Percentiles rank a stretch among this genome's conserved stretches.
phyloP scores from a whole-genome alignment of 2,113 vertebrate genomes.

The Eleginops maclovinus region DNA sequence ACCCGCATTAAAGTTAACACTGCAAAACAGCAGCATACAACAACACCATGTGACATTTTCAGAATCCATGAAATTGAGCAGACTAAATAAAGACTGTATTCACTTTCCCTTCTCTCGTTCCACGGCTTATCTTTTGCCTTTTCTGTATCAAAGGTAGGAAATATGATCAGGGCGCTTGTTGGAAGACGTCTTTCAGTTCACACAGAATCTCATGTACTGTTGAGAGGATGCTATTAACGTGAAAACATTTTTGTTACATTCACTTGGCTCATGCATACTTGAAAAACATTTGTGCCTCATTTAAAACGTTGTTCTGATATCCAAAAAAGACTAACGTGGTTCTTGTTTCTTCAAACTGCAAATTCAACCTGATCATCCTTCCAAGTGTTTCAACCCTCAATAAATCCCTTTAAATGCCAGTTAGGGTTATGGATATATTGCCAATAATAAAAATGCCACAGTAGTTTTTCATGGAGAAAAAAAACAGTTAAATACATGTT shows the following conservation, averaged over 20 bases:
- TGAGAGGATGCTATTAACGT: neutral
- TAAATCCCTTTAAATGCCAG: too few species aligned
- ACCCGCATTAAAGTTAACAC: slow-evolving; percentile 39
- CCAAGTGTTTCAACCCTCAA: too few species aligned
- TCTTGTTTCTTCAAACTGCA: too few species aligned
- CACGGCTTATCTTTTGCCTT: slow-evolving; percentile 41
- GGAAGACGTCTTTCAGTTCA: slow-evolving; percentile 17
- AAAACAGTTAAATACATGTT: too few species aligned
- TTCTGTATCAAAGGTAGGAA: slow-evolving; percentile 39
- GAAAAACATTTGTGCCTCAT: neutral
- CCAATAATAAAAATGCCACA: too few species aligned
- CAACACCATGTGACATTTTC: slow-evolving; percentile 47
- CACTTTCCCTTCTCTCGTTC: slow-evolving; percentile 41
- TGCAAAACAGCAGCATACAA: slow-evolving; percentile 27
- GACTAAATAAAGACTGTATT: slow-evolving; percentile 53
- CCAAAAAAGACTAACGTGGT: too few species aligned
- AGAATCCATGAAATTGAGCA: slow-evolving; percentile 48
- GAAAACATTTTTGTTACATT: neutral
- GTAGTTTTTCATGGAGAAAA: too few species aligned
- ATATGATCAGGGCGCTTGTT: slow-evolving; percentile 18
- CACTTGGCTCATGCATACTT: neutral
- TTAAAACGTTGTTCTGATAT: too few species aligned
- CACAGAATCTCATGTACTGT: slow-evolving; percentile 1
- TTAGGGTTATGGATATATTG: too few species aligned
- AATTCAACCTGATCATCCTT: too few species aligned